Base-by-base conservation (phyloP, 1,140 invertebrate genomes). In the Megathymus violae region DNA sequence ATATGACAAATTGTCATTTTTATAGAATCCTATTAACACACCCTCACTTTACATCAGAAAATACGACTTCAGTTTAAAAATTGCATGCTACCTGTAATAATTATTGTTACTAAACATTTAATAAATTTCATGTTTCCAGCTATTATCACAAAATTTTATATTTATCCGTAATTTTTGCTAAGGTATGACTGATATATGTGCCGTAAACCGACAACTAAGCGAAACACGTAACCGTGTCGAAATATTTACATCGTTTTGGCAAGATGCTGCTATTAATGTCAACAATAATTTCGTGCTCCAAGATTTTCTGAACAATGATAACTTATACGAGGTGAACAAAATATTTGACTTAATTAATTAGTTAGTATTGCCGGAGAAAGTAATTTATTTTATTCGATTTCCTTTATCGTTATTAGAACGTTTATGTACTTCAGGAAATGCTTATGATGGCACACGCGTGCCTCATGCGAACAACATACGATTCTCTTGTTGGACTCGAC, bases 361-460 rank as follows among this genome's bases (percentile, higher is more conserved):
- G 1, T 19, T 17, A 14, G 14, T 15, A 22, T 11, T 1, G 15
- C 4, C 17, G 5, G 3, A 14, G 17, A 4, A 2, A 9, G 11
- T n/a, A n/a, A n/a, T n/a, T n/a, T n/a, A n/a, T n/a, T n/a, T n/a
- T n/a, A n/a, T n/a, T n/a, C n/a, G n/a, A n/a, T n/a, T n/a, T n/a
- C n/a, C n/a, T n/a, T n/a, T n/a, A n/a, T n/a, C n/a, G n/a, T n/a
- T n/a, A n/a, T n/a, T n/a, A n/a, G n/a, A n/a, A n/a, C n/a, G n/a
- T n/a, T n/a, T n/a, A n/a, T n/a, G n/a, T n/a, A n/a, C 52, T 66
- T 41, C 25, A 90, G 88, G 88, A 90, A 59, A 69, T 90, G 76
- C 41, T 80, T 17, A 76, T 84, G 71, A 84, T 90, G 76, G 68
- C 77, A 3, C 88, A 90, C 50, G 75, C 76, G 0, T 80, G 78